Conservation (phyloP, 2,113 vertebrate species). For the Tympanuchus pallidicinctus region DNA sequence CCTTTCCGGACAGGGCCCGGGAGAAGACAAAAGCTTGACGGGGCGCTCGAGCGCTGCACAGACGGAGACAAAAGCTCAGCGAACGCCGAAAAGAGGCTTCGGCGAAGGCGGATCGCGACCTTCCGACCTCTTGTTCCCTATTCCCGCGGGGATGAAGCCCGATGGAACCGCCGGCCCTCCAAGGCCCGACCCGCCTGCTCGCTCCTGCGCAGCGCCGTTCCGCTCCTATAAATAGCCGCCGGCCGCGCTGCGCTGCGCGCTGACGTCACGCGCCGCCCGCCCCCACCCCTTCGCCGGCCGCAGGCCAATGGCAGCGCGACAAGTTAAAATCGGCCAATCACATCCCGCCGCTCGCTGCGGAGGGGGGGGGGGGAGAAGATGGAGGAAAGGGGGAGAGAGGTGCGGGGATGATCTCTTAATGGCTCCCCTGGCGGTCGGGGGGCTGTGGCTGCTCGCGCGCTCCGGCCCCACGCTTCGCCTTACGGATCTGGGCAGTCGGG, state of each 20-base stretch:
- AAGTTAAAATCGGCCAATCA: background rate
- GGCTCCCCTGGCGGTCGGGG: background rate
- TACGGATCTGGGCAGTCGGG: background rate
- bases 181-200: background rate
- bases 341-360: background rate
- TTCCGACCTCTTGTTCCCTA: accelerated
- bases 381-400: too few relatives aligned
- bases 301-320: background rate
- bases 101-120: background rate
- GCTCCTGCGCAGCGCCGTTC: background rate
- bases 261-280: background rate
- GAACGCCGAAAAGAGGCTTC: background rate
- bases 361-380: background rate
- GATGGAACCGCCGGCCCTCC: accelerated
- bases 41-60: background rate
- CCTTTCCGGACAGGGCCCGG: background rate
- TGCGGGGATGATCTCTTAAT: background rate
- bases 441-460: too few relatives aligned
- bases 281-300: background rate
- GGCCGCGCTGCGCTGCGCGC: background rate
- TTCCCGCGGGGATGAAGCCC: background rate
- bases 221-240: conserved; percentile 14
- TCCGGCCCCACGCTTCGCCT: background rate
- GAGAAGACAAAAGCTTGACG: background rate
- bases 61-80: background rate